Percentiles rank a stretch among this genome's conserved stretches.
Evolutionary conservation across 2,113 vertebrate species (phyloP).

Genomic region (Gasterosteus nipponicus): DNA sequence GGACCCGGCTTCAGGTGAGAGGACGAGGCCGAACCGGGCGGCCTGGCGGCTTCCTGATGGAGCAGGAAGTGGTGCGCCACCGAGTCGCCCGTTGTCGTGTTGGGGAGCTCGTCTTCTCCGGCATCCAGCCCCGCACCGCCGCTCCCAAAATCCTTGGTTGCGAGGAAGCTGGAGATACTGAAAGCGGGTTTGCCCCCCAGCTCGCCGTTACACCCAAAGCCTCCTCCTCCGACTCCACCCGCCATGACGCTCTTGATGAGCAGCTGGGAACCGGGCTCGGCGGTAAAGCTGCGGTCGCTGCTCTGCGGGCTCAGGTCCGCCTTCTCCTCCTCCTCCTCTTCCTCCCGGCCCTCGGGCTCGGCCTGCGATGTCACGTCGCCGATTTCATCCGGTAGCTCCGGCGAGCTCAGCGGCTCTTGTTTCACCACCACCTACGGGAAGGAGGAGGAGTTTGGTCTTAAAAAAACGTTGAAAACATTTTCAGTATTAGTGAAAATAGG

Average conservation of each 20-base stretch:
- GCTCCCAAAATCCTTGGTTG: constrained; percentile 81
- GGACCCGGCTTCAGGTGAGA: constrained; percentile 77
- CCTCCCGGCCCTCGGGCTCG: constrained; percentile 52
- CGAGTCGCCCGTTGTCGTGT: constrained; percentile 89
- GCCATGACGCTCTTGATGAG: constrained; percentile 85
- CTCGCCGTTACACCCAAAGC: constrained; percentile 72
- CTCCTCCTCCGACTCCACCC: constrained; percentile 24
- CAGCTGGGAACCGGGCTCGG: constrained; percentile 88
- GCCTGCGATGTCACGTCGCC: constrained; percentile 93
- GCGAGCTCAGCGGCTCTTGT: constrained; percentile 92
- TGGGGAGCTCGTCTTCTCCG: constrained; percentile 87
- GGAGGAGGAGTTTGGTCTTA: not conserved
- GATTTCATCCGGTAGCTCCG: constrained; percentile 91
- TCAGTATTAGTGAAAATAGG: not conserved
- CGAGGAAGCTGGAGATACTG: constrained; percentile 90
- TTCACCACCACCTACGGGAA: constrained; percentile 89
- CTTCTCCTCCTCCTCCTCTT: constrained; percentile 87
- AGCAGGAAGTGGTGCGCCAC: constrained; percentile 86
- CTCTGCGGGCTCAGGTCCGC: constrained; percentile 94
- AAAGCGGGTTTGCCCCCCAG: constrained; percentile 87
- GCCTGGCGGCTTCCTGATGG: constrained; percentile 80
- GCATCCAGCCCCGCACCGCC: constrained; percentile 69
- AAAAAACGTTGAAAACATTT: too few relatives aligned
- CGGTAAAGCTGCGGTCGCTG: constrained; percentile 92
- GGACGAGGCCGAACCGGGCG: constrained; percentile 78